A percentile compares a stretch with the other conserved stretches of the same genome.
Conservation (phyloP, 2,797 vertebrate genomes). For the Myotis daubentonii region DNA sequence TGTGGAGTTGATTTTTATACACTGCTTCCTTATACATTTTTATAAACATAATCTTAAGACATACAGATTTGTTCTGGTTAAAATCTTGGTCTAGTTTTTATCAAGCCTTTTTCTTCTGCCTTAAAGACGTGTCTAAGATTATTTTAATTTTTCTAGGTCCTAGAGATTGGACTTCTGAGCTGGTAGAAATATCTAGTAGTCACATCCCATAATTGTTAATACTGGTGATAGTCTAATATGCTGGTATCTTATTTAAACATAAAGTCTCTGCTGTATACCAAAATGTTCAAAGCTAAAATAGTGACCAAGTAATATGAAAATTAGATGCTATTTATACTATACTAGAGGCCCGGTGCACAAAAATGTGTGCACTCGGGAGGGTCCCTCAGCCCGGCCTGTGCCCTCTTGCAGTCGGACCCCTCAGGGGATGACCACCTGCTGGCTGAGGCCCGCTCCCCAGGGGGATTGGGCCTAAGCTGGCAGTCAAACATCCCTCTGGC, state of each 20-base stretch:
- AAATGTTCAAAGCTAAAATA: background rate
- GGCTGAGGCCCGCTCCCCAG: too few species aligned
- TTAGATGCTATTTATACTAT: background rate
- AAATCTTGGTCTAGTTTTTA: slow-evolving; percentile 27
- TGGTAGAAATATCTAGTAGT: background rate
- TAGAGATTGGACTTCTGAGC: background rate
- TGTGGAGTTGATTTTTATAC: background rate
- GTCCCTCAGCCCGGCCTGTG: too few species aligned
- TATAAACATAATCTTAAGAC: background rate
- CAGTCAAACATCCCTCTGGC: too few species aligned
- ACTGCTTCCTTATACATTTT: background rate
- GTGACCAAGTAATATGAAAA: background rate
- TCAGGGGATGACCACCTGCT: too few species aligned
- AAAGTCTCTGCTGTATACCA: background rate
- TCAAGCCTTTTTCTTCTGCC: background rate
- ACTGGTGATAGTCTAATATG: background rate
- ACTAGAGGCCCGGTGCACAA: too few species aligned
- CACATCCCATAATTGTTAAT: background rate
- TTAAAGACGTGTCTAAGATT: background rate
- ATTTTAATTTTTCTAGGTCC: background rate
- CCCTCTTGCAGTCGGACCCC: too few species aligned
- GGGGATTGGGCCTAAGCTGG: too few species aligned
- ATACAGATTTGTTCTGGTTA: background rate
- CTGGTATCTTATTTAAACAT: background rate
- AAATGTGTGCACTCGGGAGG: too few species aligned